Evolutionary conservation across 2,113 vertebrate genomes (phyloP).

Genomic region (Struthidea cinerea): DNA sequence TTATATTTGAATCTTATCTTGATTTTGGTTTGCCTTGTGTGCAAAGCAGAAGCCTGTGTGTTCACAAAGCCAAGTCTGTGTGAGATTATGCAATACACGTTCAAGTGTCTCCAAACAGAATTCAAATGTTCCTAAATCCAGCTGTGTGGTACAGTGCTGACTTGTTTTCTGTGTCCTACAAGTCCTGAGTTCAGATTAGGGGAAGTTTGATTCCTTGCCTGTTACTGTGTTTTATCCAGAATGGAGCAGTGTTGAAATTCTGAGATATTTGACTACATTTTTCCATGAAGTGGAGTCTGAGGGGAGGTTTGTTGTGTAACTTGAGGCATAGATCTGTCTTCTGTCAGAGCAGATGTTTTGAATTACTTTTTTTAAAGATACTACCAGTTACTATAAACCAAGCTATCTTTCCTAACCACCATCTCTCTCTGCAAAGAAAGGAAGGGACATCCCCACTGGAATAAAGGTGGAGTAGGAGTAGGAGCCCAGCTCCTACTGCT

Average conservation of each 20-base stretch:
- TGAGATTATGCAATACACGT: neutral
- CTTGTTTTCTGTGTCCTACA: neutral
- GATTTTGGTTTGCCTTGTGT: neutral
- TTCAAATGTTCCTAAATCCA: neutral
- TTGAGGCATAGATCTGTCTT: neutral
- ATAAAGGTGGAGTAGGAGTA: neutral
- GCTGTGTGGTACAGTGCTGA: neutral
- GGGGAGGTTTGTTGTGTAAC: neutral
- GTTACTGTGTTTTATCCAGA: neutral
- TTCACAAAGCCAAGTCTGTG: slow-evolving; percentile 1
- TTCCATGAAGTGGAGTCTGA: neutral
- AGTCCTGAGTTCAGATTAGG: neutral
- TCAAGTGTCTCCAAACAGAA: neutral
- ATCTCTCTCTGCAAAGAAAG: neutral
- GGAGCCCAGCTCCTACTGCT: neutral
- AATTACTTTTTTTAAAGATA: neutral
- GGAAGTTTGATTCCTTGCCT: neutral
- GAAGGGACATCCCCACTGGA: neutral
- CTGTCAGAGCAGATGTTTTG: neutral
- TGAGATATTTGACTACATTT: neutral
- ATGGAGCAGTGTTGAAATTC: neutral
- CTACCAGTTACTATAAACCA: neutral
- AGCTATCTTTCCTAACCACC: neutral
- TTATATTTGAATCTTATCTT: neutral
- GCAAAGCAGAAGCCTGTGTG: neutral